These are phyloP conservation scores for Lutraria rhynchaena DNA, from an alignment of 1,140 invertebrate species.

Conservation along the genomic window DNA sequence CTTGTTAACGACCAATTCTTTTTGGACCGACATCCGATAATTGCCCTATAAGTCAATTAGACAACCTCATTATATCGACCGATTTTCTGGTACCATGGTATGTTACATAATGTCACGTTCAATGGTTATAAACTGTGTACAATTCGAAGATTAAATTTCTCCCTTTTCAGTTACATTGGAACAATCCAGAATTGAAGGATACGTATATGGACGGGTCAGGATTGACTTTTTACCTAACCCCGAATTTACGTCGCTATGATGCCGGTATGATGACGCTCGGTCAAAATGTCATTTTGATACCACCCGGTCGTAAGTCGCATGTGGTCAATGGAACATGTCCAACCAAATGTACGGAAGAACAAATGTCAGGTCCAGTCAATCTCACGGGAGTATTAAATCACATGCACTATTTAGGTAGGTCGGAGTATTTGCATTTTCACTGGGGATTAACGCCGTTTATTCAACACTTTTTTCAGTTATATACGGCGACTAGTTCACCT, in stretches of 20 bases:
- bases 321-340: not conserved
- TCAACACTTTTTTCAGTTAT: too few species aligned
- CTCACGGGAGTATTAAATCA: conserved; percentile 11
- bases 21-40: too few species aligned
- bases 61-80: too few species aligned
- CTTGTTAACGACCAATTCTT: too few species aligned
- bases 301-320: conserved; percentile 30
- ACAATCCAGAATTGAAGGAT: conserved; percentile 53
- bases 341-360: conserved; percentile 3
- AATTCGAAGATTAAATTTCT: too few species aligned
- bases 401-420: conserved; percentile 42
- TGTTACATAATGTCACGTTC: too few species aligned
- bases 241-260: conserved; percentile 59
- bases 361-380: not conserved
- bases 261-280: conserved; percentile 57
- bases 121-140: too few species aligned
- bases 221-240: conserved; percentile 55
- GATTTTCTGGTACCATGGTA: too few species aligned
- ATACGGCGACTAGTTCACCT: too few species aligned
- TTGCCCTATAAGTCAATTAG: too few species aligned
- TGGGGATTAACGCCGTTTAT: too few species aligned
- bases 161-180: conserved; percentile 64
- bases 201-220: conserved; percentile 65
- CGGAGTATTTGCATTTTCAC: too few species aligned
- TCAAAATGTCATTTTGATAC: conserved; percentile 52